These are phyloP conservation scores for Picus viridis DNA, from an alignment of 2,797 vertebrate genomes.

Conservation along the genomic window DNA sequence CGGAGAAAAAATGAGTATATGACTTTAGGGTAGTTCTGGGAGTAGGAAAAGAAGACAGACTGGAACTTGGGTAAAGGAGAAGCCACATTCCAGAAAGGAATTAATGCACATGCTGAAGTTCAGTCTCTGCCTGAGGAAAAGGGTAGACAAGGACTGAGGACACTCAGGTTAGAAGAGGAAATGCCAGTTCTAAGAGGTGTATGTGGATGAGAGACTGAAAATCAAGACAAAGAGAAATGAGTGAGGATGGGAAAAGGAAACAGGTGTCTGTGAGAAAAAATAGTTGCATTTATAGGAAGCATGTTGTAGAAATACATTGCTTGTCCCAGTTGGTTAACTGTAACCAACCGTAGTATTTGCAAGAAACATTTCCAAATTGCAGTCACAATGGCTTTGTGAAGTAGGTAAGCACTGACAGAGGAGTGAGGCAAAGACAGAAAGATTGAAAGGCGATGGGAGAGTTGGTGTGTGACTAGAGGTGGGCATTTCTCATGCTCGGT, in stretches of 20 bases:
- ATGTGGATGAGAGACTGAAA: not conserved
- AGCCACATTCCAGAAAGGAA: not conserved
- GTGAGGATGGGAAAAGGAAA: constrained; percentile 58
- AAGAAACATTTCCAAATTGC: not conserved
- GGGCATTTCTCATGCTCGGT: not conserved
- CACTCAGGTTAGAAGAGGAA: not conserved
- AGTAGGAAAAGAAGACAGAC: not conserved
- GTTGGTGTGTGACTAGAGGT: not conserved
- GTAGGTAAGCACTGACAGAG: not conserved
- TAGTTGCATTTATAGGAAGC: constrained; percentile 38
- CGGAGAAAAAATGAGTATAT: not conserved
- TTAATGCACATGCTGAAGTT: not conserved
- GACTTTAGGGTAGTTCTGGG: not conserved
- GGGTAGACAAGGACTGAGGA: not conserved
- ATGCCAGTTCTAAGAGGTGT: not conserved
- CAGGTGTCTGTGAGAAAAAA: constrained; percentile 52
- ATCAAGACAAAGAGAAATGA: constrained; percentile 12
- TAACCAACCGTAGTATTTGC: not conserved
- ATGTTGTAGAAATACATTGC: constrained; percentile 41
- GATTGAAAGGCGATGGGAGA: not conserved
- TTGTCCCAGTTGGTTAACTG: constrained; percentile 57
- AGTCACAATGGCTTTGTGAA: not conserved
- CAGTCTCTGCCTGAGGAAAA: not conserved
- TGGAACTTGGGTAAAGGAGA: not conserved
- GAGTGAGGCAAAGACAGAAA: constrained; percentile 2